A percentile compares a stretch with the other conserved stretches of the same genome.
Conservation (phyloP, 2,113 vertebrate species). For the Pica pica region DNA sequence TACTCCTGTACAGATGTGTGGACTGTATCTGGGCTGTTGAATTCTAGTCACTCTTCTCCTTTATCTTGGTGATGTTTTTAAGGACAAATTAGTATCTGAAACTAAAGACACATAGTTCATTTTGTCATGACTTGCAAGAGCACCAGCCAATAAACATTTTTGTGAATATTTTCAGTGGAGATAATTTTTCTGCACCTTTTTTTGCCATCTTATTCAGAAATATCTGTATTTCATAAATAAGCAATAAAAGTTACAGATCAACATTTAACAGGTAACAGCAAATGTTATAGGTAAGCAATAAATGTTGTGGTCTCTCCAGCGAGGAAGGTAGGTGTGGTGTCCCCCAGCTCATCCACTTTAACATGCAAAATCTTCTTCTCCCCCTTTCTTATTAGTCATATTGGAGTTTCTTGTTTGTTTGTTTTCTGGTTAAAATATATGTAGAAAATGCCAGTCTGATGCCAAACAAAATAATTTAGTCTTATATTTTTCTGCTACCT, state of each 20-base stretch:
- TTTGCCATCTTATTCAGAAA: not conserved
- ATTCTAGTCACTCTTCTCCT: not conserved
- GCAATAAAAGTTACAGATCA: not conserved
- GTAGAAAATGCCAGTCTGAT: not conserved
- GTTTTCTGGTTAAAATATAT: not conserved
- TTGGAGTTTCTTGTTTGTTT: not conserved
- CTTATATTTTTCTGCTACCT: not conserved
- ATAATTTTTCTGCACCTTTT: not conserved
- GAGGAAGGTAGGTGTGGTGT: not conserved
- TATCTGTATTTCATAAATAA: not conserved
- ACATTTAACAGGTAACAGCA: not conserved
- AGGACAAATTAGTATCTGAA: not conserved
- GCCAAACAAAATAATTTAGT: not conserved
- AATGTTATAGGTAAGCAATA: not conserved
- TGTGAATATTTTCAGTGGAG: not conserved
- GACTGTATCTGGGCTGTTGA: not conserved
- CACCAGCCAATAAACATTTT: not conserved
- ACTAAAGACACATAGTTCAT: not conserved
- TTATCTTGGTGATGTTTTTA: not conserved
- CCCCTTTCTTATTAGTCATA: not conserved
- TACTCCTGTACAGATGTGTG: rapidly evolving
- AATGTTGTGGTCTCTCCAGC: not conserved
- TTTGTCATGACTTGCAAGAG: not conserved
- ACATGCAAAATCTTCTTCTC: not conserved
- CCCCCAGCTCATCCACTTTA: not conserved